Percentiles rank a stretch among this genome's conserved stretches.
phyloP scores from a whole-genome alignment of 2,797 vertebrate species.

The Varecia variegata region DNA sequence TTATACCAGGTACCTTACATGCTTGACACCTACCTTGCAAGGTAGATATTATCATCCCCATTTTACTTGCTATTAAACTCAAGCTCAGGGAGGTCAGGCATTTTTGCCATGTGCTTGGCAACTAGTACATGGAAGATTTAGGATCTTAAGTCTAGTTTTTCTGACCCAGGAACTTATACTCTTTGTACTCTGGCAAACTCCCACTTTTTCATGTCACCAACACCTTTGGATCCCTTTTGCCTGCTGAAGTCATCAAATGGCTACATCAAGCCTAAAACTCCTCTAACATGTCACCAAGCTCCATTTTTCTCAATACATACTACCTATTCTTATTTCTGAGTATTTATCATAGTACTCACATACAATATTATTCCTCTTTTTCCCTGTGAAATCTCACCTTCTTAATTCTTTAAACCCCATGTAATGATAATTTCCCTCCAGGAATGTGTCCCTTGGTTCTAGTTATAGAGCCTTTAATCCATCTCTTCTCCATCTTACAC shows the following conservation, averaged over 20 bases:
- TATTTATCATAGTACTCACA: not conserved
- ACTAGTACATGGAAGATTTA: not conserved
- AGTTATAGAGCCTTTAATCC: not conserved
- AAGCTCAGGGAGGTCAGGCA: not conserved
- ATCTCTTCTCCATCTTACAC: not conserved
- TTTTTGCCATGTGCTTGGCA: not conserved
- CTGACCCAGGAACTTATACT: not conserved
- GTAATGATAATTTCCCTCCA: not conserved
- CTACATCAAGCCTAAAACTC: not conserved
- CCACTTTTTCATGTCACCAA: not conserved
- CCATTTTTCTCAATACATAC: not conserved
- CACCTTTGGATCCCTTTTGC: not conserved
- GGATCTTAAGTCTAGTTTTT: not conserved
- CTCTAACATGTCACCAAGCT: not conserved
- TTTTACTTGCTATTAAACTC: not conserved
- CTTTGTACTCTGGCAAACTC: not conserved
- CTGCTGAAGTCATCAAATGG: not conserved
- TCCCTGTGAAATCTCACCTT: not conserved
- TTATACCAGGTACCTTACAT: not conserved
- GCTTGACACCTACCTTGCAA: not conserved
- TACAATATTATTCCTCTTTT: not conserved
- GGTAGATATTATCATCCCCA: not conserved
- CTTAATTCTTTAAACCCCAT: not conserved
- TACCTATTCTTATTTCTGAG: not conserved
- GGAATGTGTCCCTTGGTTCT: not conserved